phyloP scores from a whole-genome alignment of 2,797 vertebrate genomes.

The Acanthopagrus latus region DNA sequence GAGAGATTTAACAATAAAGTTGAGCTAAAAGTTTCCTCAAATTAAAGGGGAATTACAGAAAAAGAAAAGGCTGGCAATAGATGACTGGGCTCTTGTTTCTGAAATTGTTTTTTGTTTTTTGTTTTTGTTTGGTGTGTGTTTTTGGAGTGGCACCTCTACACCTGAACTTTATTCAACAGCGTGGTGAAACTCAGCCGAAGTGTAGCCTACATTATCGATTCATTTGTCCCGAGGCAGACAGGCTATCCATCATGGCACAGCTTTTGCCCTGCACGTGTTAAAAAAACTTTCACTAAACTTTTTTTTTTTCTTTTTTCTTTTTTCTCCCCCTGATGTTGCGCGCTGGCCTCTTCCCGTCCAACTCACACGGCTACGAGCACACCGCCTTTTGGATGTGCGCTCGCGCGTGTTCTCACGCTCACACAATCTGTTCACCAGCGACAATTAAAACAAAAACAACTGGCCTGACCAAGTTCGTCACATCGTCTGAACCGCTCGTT shows the following conservation, averaged over 20 bases:
- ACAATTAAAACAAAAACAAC: not conserved
- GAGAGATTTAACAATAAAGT: slow-evolving; percentile 39
- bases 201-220: slow-evolving; percentile 66
- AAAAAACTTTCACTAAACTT: slow-evolving; percentile 77
- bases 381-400: not conserved
- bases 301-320: not conserved
- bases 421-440: not conserved
- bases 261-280: slow-evolving; percentile 69
- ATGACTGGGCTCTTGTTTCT: slow-evolving; percentile 26
- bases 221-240: slow-evolving; percentile 55
- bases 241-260: slow-evolving; percentile 68
- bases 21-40: slow-evolving; percentile 15
- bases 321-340: slow-evolving; percentile 29
- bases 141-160: slow-evolving; percentile 28
- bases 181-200: slow-evolving; percentile 46
- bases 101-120: not conserved
- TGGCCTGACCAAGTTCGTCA: not conserved
- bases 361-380: slow-evolving; percentile 4
- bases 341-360: slow-evolving; percentile 41
- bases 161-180: slow-evolving; percentile 57
- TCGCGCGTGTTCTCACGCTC: not conserved
- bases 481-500: slow-evolving; percentile 14
- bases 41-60: slow-evolving; percentile 11
- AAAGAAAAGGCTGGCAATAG: not conserved
- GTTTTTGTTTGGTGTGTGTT: not conserved